Conservation (phyloP, 2,888 invertebrate genomes). For the Empis livida region DNA sequence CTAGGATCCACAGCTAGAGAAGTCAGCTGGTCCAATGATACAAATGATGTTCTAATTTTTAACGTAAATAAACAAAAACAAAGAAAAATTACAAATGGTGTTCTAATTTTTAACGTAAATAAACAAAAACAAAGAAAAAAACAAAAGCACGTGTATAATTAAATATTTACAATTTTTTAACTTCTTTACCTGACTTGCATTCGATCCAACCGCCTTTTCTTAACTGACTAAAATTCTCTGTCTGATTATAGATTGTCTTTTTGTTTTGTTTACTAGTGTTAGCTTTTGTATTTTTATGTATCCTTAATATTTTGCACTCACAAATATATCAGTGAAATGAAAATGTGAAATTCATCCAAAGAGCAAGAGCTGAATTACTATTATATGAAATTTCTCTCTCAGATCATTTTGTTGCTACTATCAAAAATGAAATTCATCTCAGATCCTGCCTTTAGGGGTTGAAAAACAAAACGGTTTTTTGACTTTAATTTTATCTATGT, state of each 20-base stretch:
- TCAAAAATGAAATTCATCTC: too few relatives aligned
- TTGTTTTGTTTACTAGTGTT: too few relatives aligned
- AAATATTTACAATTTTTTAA: conserved; percentile 9
- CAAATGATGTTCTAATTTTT: conserved; percentile 30
- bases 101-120: neutral
- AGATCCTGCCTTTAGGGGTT: too few relatives aligned
- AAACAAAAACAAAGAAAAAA: conserved; percentile 2
- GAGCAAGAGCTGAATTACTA: too few relatives aligned
- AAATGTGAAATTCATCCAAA: too few relatives aligned
- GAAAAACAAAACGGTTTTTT: too few relatives aligned
- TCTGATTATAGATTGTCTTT: neutral
- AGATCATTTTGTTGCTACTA: too few relatives aligned
- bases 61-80: neutral
- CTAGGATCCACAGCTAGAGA: conserved; percentile 37
- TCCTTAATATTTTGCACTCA: too few relatives aligned
- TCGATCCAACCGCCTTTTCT: conserved; percentile 31
- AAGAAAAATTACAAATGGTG: conserved; percentile 1
- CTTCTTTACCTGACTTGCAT: conserved; percentile 36
- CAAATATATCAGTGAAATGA: too few relatives aligned
- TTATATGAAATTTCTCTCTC: too few relatives aligned
- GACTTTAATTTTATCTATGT: too few relatives aligned
- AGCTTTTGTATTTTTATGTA: too few relatives aligned
- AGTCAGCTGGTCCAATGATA: conserved; percentile 36
- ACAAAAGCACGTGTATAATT: conserved; percentile 14
- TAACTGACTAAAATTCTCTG: conserved; percentile 20